Evolutionary conservation across 2,797 vertebrate species (phyloP), one percentile per base, ranked within the genome.

Genomic region (Pogonophryne albipinna): DNA sequence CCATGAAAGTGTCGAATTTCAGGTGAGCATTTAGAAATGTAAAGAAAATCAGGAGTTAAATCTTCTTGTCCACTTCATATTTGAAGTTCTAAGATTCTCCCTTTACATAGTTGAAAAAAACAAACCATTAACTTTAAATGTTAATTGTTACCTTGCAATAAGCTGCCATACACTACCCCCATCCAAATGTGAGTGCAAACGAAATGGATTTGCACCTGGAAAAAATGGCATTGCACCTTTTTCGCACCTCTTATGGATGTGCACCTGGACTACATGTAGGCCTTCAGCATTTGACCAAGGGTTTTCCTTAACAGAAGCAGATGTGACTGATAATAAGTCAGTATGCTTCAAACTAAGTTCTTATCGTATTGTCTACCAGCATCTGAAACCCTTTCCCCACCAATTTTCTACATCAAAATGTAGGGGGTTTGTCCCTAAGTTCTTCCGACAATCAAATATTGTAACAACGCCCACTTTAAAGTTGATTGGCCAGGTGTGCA

Each of bases 231-330:
- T 3, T 27, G 27, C 27, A 5, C 27, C 27, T 27, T 27, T 27
- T 27, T 27, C 27, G 27, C 27, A 27, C 27, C 27, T 27, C 27
- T 4, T 27, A 27, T 27, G 27, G 27, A 27, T 27, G 27, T 27
- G 27, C 27, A 27, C 27, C 27, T 27, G 27, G 27, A 27, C 27
- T 27, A 27, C 27, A 27, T 27, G 4, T 27, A 27, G 27, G 4
- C 17, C 46, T 47, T 19, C 17, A 58, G 49, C 55, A 1, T 20
- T 57, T 50, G 49, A 66, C 15, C 11, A 9, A 17, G 56, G 10
- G 23, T 16, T 50, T 74, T 74, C 49, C 50, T 66, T 38, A 27
- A 46, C 16, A 68, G 17, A 76, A 62, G 17, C 52, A 63, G 46
- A 52, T 20, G 27, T 42, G 46, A 66, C 13, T 55, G 38, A 66